Percentiles rank a stretch among this genome's conserved stretches.
Conservation (phyloP, 1,140 invertebrate species). For the Pseudomyrmex sp. region DNA sequence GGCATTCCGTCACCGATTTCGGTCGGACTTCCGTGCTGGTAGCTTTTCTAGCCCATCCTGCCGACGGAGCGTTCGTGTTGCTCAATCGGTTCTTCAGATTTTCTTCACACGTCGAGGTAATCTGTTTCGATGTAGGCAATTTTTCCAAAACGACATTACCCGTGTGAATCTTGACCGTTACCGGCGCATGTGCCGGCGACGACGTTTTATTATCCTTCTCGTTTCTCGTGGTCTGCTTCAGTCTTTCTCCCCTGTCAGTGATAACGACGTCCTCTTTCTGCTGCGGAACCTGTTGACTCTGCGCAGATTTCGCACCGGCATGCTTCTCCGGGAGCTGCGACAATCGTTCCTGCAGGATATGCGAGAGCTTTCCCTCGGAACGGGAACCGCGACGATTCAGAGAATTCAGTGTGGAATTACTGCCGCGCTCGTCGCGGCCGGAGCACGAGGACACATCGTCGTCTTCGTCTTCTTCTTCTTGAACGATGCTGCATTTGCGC, state of each 20-base stretch:
- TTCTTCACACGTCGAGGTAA: slow-evolving; percentile 61
- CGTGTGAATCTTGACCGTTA: slow-evolving; percentile 40
- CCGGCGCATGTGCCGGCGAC: slow-evolving; percentile 63
- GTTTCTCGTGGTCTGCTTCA: slow-evolving; percentile 64
- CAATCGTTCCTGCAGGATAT: slow-evolving; percentile 80
- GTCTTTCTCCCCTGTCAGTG: slow-evolving; percentile 61
- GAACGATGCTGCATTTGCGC: slow-evolving; percentile 95
- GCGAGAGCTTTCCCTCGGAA: slow-evolving; percentile 87
- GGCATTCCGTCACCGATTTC: slow-evolving; percentile 74
- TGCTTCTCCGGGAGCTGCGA: slow-evolving; percentile 78
- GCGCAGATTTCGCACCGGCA: slow-evolving; percentile 62
- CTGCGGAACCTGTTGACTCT: slow-evolving; percentile 36
- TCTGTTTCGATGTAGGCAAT: slow-evolving; percentile 24
- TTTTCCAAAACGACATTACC: slow-evolving; percentile 55
- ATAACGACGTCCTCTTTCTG: slow-evolving; percentile 60
- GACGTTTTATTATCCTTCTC: slow-evolving; percentile 52
- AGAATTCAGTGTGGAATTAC: slow-evolving; percentile 83
- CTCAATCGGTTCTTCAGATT: slow-evolving; percentile 69
- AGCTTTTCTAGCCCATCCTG: slow-evolving; percentile 63
- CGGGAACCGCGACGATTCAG: slow-evolving; percentile 86
- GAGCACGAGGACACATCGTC: slow-evolving; percentile 86
- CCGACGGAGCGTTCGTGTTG: slow-evolving; percentile 15
- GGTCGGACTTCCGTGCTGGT: slow-evolving; percentile 68
- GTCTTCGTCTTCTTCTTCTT: slow-evolving; percentile 91
- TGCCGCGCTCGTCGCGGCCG: slow-evolving; percentile 84